Percentiles rank a stretch among this genome's conserved stretches.
Evolutionary conservation across 37 sponge, comb jelly and placozoan genomes (phyloP).

Genomic region (Beroe ovata): DNA sequence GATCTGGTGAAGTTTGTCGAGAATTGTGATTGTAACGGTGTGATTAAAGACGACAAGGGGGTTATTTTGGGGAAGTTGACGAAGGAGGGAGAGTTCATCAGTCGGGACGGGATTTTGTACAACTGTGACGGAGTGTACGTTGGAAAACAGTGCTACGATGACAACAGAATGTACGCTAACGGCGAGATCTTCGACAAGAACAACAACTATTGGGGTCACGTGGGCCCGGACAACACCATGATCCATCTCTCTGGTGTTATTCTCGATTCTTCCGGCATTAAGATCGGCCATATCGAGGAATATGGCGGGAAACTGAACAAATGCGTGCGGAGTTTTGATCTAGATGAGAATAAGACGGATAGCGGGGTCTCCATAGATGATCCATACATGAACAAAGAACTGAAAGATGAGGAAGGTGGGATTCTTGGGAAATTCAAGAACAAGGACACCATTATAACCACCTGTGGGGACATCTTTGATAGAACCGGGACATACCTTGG

Average conservation of each 20-base stretch:
- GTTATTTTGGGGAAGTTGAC: slow-evolving; percentile 16
- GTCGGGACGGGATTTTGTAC: slow-evolving; percentile 33
- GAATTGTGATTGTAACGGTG: slow-evolving; percentile 2
- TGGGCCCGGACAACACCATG: slow-evolving; percentile 62
- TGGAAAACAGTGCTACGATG: slow-evolving; percentile 24
- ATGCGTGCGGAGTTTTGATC: not conserved
- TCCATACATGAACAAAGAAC: slow-evolving; percentile 39
- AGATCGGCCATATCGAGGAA: slow-evolving; percentile 25
- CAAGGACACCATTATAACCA: slow-evolving; percentile 54
- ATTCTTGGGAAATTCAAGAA: slow-evolving; percentile 48
- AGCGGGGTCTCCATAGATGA: slow-evolving; percentile 51
- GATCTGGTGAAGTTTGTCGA: slow-evolving; percentile 6
- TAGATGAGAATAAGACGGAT: slow-evolving; percentile 10
- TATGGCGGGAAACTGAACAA: slow-evolving; percentile 17
- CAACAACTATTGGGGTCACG: slow-evolving; percentile 51
- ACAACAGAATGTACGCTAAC: slow-evolving; percentile 55
- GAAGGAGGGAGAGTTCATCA: slow-evolving; percentile 56
- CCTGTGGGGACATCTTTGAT: slow-evolving; percentile 63
- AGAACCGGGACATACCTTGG: slow-evolving; percentile 17
- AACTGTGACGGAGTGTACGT: slow-evolving; percentile 44
- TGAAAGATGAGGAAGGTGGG: slow-evolving; percentile 34
- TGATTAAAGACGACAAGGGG: not conserved
- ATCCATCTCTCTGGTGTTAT: slow-evolving; percentile 46
- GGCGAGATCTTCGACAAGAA: slow-evolving; percentile 44
- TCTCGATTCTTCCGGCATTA: slow-evolving; percentile 37